Evolutionary conservation across 92 coral and sea anemone genomes (phyloP), one percentile per base, ranked within the genome.

Genomic region (Blastomussa wellsi): DNA sequence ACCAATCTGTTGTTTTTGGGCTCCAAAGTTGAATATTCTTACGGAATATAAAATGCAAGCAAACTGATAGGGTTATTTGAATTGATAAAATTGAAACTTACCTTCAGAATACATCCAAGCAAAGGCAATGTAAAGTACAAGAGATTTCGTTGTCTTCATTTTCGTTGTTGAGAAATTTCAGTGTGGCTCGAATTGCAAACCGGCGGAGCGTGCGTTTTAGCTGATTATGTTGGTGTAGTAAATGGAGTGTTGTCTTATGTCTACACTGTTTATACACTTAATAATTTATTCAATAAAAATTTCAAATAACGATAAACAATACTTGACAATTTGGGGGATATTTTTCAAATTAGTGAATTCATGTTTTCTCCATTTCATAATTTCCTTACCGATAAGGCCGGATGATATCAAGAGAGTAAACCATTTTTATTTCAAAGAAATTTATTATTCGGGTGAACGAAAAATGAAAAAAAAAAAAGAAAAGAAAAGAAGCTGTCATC

Each of bases 301-400:
- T 28, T 38, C 48, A 70, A 70, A 70, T 69, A 37, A 70, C 47
- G 75, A 70, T 70, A 70, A 70, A 70, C 75, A 70, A 37, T 22
- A 5, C 41, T 24, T 33, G 1, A 26, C 70, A 65, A 65, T 65
- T 65, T 65, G 37, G 29, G 28, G 70, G 17, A 29, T 70, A 70
- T 35, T 36, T 70, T 9, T 28, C 14, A 28, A 26, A 69, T 16
- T 35, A 69, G 73, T 36, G 9, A 16, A 42, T 44, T 48, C 33
- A 2, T 76, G 19, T 67, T 44, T 39, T 35, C 22, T n/a, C 20
- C 38, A 44, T 31, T 28, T 64, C 35, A 33, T 14, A 44, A 37
- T 36, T 17, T 16, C 5, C 74, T 69, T 69, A 0, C 20, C 62
- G 3, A 20, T 55, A 55, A 5, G 8, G 62, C 17, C 5, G 0